A percentile compares a stretch with the other conserved stretches of the same genome.
These are phyloP conservation scores for Piprites chloris DNA, from an alignment of 2,113 vertebrate species.

Conservation along the genomic window DNA sequence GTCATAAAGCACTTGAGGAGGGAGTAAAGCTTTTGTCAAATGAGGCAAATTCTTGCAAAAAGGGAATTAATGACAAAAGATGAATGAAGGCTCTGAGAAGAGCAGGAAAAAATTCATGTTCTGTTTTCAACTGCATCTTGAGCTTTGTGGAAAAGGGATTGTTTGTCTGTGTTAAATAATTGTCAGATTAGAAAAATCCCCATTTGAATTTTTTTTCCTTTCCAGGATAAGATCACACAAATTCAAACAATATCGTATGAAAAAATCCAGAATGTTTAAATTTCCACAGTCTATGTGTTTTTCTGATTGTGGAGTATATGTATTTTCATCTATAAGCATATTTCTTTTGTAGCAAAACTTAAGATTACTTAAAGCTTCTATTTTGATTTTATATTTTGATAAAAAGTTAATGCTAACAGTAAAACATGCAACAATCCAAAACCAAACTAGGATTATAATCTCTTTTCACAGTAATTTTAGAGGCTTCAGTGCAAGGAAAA, in stretches of 20 bases:
- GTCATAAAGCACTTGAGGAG: background rate
- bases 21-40: background rate
- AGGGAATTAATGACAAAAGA: background rate
- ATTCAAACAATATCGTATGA: background rate
- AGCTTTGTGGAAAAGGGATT: background rate
- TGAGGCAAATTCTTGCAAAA: background rate
- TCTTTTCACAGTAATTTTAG: background rate
- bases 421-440: background rate
- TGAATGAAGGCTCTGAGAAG: background rate
- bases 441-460: background rate
- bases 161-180: background rate
- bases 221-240: background rate
- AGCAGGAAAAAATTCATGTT: background rate
- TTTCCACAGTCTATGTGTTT: background rate
- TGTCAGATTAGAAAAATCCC: background rate
- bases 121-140: background rate
- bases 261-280: background rate
- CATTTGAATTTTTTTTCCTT: background rate
- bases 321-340: background rate
- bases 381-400: background rate
- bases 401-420: background rate
- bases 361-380: background rate
- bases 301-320: background rate
- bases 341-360: background rate
- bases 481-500: background rate